Evolutionary conservation across 2,888 invertebrate species (phyloP), one percentile per base, ranked within the genome.

Genomic region (Nowickia ferox): DNA sequence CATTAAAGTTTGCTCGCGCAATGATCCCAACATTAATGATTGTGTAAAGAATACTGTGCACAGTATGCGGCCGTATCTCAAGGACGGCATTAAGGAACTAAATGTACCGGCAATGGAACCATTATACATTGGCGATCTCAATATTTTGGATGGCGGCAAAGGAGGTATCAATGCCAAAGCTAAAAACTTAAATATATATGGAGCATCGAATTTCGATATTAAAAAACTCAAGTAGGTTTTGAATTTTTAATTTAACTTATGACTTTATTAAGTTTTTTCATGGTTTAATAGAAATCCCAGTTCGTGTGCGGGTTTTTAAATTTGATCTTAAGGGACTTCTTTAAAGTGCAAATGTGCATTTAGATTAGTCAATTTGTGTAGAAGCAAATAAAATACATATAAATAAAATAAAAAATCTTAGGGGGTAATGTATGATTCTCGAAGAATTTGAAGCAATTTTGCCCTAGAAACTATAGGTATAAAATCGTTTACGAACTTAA

Each of bases 61-160:
- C 86, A 93, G 92, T 0, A 92, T 96, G 88, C 93, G 94, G 22
- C 95, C 95, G 0, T 93, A 95, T 83, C 91, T 97, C 44, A 92
- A 93, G 0, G 90, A 93, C 8, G 97, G 96, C 10, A 95, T 97
- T 51, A 94, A 95, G 1, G 95, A 95, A 89, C 92, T 96, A 9
- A 94, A 94, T 42, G 94, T 96, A 13, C 96, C 96, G 0, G 93
- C 95, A 0, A 93, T 96, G 88, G 96, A 97, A 86, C 97, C 97
- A 0, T 94, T 97, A 83, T 92, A 91, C 38, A 94, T 97, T 13
- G 95, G 96, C 0, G 94, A 95, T 46, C 93, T 96, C 72, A 94
- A 94, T 82, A 94, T 96, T 71, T 94, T 95, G 89, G 95, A 96
- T 87, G 95, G 95, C 0, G 90, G 92, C 38, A 84, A 89, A 4